phyloP scores from a whole-genome alignment of 2,113 vertebrate genomes.

The Seriola dumerili region DNA sequence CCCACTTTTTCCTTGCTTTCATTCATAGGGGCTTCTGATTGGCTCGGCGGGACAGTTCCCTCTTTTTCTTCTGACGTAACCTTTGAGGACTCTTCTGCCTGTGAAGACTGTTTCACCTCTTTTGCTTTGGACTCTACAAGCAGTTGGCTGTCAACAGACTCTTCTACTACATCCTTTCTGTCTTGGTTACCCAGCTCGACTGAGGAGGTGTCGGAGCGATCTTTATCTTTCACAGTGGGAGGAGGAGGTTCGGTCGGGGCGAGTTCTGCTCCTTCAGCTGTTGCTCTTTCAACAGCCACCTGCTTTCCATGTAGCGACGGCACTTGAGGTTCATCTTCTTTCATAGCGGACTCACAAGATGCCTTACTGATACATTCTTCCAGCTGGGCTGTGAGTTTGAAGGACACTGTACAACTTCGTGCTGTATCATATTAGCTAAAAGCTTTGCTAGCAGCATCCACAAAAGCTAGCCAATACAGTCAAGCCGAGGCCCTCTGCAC shows the following conservation, averaged over 20 bases:
- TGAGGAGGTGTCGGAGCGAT: not conserved
- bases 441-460: slow-evolving; percentile 71
- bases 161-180: slow-evolving; percentile 4
- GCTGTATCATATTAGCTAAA: slow-evolving; percentile 52
- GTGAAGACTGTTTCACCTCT: slow-evolving; percentile 21
- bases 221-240: slow-evolving; percentile 23
- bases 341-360: slow-evolving; percentile 31
- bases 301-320: not conserved
- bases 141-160: not conserved
- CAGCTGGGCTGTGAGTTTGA: slow-evolving; percentile 75
- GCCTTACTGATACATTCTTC: slow-evolving; percentile 55
- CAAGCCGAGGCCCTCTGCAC: slow-evolving; percentile 74
- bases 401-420: slow-evolving; percentile 71
- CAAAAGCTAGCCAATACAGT: slow-evolving; percentile 78
- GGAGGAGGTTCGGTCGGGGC: slow-evolving; percentile 8
- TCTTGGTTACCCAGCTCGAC: slow-evolving; percentile 22
- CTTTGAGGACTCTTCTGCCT: slow-evolving; percentile 12
- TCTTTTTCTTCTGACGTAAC: slow-evolving; percentile 14
- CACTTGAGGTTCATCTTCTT: slow-evolving; percentile 46
- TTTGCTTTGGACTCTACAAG: slow-evolving; percentile 17
- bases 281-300: slow-evolving; percentile 18
- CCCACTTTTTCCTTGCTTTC: slow-evolving; percentile 16
- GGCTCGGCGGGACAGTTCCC: not conserved
- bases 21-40: slow-evolving; percentile 11
- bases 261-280: slow-evolving; percentile 42